phyloP scores from a whole-genome alignment of 2,888 invertebrate species.

The Polydrusus tereticollis region DNA sequence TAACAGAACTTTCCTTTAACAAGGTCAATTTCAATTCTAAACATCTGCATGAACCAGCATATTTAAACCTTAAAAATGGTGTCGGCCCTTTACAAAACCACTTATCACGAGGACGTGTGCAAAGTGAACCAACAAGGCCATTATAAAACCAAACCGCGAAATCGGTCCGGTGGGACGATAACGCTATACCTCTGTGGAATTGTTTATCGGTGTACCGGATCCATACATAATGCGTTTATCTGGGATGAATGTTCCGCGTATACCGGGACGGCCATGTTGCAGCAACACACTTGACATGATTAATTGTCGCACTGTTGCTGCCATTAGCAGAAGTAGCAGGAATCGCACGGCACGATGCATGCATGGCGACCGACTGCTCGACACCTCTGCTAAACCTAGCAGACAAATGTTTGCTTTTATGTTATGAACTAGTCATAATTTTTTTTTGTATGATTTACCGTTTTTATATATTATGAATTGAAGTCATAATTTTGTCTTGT shows the following conservation, averaged over 20 bases:
- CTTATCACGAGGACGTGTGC: constrained; percentile 7
- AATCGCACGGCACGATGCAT: not conserved
- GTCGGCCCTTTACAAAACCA: not conserved
- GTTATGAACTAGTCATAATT: too few relatives aligned
- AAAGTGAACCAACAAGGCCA: constrained; percentile 9
- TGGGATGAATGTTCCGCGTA: constrained; percentile 67
- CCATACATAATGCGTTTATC: constrained; percentile 68
- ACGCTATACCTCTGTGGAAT: constrained; percentile 65
- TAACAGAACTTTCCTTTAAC: too few relatives aligned
- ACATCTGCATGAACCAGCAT: not conserved
- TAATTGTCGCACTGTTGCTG: constrained; percentile 67
- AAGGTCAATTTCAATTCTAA: too few relatives aligned
- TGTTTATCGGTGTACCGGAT: constrained; percentile 66
- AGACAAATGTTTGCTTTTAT: too few relatives aligned
- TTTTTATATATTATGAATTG: too few relatives aligned
- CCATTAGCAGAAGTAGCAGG: constrained; percentile 64
- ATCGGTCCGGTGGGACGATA: constrained; percentile 58
- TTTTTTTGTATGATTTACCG: too few relatives aligned
- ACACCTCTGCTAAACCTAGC: too few relatives aligned
- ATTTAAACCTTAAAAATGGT: not conserved
- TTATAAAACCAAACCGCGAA: constrained; percentile 27
- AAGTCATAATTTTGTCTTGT: too few relatives aligned
- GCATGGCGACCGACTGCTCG: constrained; percentile 13
- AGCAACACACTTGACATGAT: constrained; percentile 68
- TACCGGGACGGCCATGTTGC: constrained; percentile 65